These are phyloP conservation scores for Microplitis mediator DNA, from an alignment of 1,140 invertebrate species.

Conservation along the genomic window DNA sequence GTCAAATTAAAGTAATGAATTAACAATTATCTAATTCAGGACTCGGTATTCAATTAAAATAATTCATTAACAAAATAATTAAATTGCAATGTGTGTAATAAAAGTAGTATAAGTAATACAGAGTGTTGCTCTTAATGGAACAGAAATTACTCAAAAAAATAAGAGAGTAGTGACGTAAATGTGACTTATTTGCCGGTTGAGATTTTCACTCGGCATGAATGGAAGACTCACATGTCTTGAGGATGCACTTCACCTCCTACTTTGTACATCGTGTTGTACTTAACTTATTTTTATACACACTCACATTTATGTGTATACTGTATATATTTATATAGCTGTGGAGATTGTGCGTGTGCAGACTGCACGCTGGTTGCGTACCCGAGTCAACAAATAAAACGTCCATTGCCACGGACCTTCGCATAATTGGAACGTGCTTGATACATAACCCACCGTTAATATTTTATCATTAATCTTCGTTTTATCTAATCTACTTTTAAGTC, in stretches of 20 bases:
- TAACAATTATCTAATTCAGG: too few species aligned
- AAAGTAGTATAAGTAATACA: not conserved
- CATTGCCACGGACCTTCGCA: conserved; percentile 9
- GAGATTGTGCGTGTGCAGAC: not conserved
- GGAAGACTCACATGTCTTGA: conserved; percentile 8
- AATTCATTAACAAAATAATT: too few species aligned
- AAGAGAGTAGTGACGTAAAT: not conserved
- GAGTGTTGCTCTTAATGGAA: conserved; percentile 27
- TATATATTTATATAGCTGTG: not conserved
- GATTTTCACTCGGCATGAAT: conserved; percentile 25
- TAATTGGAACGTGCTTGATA: conserved; percentile 21
- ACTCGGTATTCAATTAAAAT: too few species aligned
- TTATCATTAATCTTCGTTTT: not conserved
- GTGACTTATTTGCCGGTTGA: conserved; percentile 1
- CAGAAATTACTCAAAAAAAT: not conserved
- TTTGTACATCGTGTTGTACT: not conserved
- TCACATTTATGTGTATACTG: not conserved
- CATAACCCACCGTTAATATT: not conserved
- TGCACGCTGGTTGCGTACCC: conserved; percentile 20
- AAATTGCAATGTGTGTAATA: too few species aligned
- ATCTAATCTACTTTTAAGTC: not conserved
- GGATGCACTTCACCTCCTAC: not conserved
- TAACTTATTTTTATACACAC: not conserved
- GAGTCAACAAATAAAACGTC: not conserved
- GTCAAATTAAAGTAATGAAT: too few species aligned